Evolutionary conservation across 2,888 invertebrate genomes (phyloP).

Genomic region (Philhelius pedissequus): DNA sequence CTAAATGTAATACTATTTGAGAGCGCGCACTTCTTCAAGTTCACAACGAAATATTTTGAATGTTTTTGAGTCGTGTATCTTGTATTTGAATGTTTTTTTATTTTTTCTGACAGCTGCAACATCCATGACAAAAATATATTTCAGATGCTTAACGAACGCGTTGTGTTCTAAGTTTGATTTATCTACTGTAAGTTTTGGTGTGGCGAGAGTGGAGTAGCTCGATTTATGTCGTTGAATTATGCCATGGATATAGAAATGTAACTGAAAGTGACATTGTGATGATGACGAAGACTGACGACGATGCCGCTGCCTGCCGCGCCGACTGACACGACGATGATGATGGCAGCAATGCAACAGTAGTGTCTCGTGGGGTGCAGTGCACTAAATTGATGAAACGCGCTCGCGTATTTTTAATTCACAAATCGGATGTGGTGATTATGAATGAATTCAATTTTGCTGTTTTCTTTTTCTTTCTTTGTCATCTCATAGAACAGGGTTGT

Average conservation of each 20-base stretch:
- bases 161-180: constrained; percentile 50
- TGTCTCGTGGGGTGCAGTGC: neutral
- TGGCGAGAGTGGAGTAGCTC: neutral
- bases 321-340: neutral
- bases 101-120: constrained; percentile 44
- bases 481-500: neutral
- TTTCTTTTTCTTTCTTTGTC: neutral
- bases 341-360: neutral
- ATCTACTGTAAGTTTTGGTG: constrained; percentile 36
- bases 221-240: constrained; percentile 22
- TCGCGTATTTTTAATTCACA: constrained; percentile 65
- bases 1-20: too few species aligned
- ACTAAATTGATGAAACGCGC: constrained; percentile 53
- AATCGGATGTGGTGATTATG: constrained; percentile 68
- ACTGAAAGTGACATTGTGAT: neutral
- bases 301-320: neutral
- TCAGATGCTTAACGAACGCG: neutral
- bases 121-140: constrained; percentile 50
- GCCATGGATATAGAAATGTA: neutral
- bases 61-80: neutral
- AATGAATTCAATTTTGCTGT: constrained; percentile 48
- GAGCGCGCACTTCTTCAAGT: constrained; percentile 6
- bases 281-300: neutral
- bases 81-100: neutral
- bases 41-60: neutral